A percentile compares a stretch with the other conserved stretches of the same genome.
These are phyloP conservation scores for Diadromus collaris DNA, from an alignment of 2,888 invertebrate species.

Conservation along the genomic window DNA sequence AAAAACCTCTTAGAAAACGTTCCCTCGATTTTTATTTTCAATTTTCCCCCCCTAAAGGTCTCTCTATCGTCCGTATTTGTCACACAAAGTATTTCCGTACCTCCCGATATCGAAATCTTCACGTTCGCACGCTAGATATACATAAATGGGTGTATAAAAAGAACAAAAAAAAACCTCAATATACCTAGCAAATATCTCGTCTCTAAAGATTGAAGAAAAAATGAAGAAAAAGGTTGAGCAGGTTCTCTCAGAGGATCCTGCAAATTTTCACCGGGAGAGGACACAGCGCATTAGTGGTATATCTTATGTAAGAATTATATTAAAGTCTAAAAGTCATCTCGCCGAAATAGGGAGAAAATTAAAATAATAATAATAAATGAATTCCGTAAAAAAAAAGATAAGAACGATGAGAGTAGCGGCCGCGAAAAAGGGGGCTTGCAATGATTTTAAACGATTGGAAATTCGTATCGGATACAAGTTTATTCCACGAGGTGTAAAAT, in stretches of 20 bases:
- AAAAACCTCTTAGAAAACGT: background rate
- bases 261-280: constrained; percentile 45
- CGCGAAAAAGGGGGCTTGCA: constrained; percentile 13
- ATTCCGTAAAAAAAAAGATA: constrained; percentile 17
- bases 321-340: constrained; percentile 37
- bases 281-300: constrained; percentile 35
- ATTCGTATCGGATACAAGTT: too few relatives aligned
- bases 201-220: constrained; percentile 37
- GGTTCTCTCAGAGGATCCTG: constrained; percentile 24
- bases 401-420: constrained; percentile 1
- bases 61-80: background rate
- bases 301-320: constrained; percentile 36
- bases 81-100: constrained; percentile 25
- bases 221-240: constrained; percentile 33
- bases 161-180: constrained; percentile 8
- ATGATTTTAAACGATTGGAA: constrained; percentile 4
- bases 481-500: too few relatives aligned
- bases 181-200: constrained; percentile 41
- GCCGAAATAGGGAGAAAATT: constrained; percentile 15
- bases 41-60: background rate
- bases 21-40: background rate
- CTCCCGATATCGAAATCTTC: constrained; percentile 1
- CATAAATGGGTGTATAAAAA: constrained; percentile 28
- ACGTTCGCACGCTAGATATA: constrained; percentile 29
- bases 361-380: background rate